Percentiles rank a stretch among this genome's conserved stretches.
Conservation (phyloP, 2,888 invertebrate genomes). For the Stenoptilia bipunctidactyla region DNA sequence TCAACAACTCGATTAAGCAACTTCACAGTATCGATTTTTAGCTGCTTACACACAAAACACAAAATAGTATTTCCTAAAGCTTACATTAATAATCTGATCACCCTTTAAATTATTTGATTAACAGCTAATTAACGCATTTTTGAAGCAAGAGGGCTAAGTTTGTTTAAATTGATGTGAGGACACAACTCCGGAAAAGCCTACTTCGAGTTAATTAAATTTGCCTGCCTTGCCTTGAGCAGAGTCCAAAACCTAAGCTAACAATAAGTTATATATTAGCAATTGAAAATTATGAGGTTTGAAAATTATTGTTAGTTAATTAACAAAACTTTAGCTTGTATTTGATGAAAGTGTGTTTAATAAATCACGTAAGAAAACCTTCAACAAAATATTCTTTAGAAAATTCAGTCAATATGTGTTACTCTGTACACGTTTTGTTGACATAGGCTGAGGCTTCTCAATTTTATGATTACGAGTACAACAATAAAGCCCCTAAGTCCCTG, state of each 20-base stretch:
- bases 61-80: no score
- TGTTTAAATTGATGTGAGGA: neutral
- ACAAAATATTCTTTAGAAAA: neutral
- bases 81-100: neutral
- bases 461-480: no score
- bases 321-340: no score
- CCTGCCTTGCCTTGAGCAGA: constrained; percentile 6
- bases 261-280: no score
- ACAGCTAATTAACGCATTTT: neutral
- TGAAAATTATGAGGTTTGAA: no score
- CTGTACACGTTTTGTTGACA: neutral
- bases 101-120: neutral
- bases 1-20: no score
- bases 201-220: constrained; percentile 17
- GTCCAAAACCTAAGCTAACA: constrained; percentile 18
- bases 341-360: no score
- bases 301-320: no score
- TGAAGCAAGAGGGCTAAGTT: neutral
- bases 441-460: no score
- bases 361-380: no score
- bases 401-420: neutral
- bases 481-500: neutral
- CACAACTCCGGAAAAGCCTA: constrained; percentile 2
- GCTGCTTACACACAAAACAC: no score
- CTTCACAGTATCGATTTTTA: no score